phyloP scores from a whole-genome alignment of 2,113 vertebrate genomes.

The Trochalopteron elliotii region DNA sequence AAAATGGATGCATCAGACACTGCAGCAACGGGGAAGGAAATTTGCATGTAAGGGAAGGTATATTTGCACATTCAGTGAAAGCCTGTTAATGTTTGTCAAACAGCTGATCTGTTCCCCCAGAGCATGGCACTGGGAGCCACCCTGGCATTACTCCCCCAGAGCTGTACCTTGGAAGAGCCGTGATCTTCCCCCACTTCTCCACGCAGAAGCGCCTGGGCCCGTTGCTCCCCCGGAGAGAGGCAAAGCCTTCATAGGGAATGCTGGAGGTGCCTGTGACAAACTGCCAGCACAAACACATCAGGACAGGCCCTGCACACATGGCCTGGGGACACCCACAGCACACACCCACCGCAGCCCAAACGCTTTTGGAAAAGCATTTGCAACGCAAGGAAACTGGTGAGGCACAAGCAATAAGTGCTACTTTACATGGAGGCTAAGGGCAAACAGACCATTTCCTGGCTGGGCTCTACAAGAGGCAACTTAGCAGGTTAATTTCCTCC shows the following conservation, averaged over 20 bases:
- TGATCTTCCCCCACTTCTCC: slow-evolving; percentile 98
- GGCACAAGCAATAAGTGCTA: background rate
- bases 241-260: slow-evolving; percentile 96
- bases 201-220: slow-evolving; percentile 95
- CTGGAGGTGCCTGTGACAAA: slow-evolving; percentile 98
- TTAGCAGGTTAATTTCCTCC: background rate
- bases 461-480: background rate
- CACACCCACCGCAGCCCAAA: background rate
- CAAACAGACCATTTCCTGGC: background rate
- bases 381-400: background rate
- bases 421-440: background rate
- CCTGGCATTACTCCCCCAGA: background rate
- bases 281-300: slow-evolving; percentile 64
- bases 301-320: background rate
- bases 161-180: slow-evolving; percentile 92
- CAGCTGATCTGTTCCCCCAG: background rate
- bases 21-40: background rate
- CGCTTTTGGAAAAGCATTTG: background rate
- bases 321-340: background rate
- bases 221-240: slow-evolving; percentile 93
- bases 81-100: background rate
- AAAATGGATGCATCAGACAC: background rate
- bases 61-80: background rate
- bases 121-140: background rate
- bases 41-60: background rate